These are phyloP conservation scores for Marmota monax DNA, from an alignment of 2,113 vertebrate genomes.

Conservation along the genomic window DNA sequence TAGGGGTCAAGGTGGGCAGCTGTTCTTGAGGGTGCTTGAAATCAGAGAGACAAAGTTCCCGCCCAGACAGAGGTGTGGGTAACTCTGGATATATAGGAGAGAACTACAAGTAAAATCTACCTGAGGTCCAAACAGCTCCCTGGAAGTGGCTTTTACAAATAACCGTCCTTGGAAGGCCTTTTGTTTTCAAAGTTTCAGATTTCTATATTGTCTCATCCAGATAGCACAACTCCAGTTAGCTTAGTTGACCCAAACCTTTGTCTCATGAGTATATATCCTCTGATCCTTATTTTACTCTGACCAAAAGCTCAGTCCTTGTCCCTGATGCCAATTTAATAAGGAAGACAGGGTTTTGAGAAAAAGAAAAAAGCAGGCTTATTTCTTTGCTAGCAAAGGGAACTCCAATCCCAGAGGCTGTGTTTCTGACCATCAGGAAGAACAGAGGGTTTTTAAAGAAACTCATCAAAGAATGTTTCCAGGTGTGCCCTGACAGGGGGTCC, in stretches of 20 bases:
- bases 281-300: neutral
- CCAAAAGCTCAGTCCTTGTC: too few relatives aligned
- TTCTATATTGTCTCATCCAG: neutral
- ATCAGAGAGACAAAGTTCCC: slow-evolving; percentile 52
- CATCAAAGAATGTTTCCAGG: too few relatives aligned
- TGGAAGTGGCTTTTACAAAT: neutral
- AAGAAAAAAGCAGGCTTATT: too few relatives aligned
- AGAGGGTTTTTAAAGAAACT: too few relatives aligned
- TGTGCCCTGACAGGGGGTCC: too few relatives aligned
- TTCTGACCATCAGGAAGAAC: too few relatives aligned
- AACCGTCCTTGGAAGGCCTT: neutral
- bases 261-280: neutral
- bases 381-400: too few relatives aligned
- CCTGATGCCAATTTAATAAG: too few relatives aligned
- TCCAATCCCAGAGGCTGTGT: too few relatives aligned
- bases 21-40: slow-evolving; percentile 32
- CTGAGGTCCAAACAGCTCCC: neutral
- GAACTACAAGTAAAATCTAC: neutral
- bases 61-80: neutral
- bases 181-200: neutral
- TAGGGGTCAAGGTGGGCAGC: slow-evolving; percentile 7
- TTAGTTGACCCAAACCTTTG: neutral
- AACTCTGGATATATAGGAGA: neutral
- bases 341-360: too few relatives aligned
- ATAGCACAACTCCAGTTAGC: neutral